A percentile compares a stretch with the other conserved stretches of the same genome.
Evolutionary conservation across 1,140 invertebrate genomes (phyloP).

Genomic region (Anoplophora glabripennis): DNA sequence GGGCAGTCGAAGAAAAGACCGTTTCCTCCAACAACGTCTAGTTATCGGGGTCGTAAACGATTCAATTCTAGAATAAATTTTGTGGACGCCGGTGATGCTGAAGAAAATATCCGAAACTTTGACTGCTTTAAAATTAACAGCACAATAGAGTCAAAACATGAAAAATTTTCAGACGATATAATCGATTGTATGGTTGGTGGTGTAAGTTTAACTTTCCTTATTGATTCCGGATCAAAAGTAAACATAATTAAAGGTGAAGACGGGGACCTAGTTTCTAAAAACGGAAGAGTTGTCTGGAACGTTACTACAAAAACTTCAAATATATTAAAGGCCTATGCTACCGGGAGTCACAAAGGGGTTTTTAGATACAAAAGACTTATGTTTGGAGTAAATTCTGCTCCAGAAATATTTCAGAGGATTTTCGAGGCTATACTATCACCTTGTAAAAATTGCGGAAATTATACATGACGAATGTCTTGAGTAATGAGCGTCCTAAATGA

Average conservation of each 20-base stretch:
- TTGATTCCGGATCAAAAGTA: conserved; percentile 22
- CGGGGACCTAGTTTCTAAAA: conserved; percentile 11
- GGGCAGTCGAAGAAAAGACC: neutral
- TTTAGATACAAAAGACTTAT: conserved; percentile 46
- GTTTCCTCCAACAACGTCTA: too few species aligned
- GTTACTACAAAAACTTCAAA: neutral
- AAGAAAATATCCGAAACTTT: neutral
- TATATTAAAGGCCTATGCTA: conserved; percentile 4
- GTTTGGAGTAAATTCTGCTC: conserved; percentile 29
- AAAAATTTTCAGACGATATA: conserved; percentile 7
- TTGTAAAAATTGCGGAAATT: conserved; percentile 19
- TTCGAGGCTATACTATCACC: conserved; percentile 13
- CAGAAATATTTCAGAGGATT: conserved; percentile 25
- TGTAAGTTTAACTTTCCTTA: conserved; percentile 11
- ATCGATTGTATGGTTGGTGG: conserved; percentile 15
- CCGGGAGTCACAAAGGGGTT: conserved; percentile 36
- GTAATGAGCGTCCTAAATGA: conserved; percentile 24
- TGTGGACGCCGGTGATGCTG: neutral
- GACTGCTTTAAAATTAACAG: conserved; percentile 20
- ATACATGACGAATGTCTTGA: conserved; percentile 14
- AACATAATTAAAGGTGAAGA: conserved; percentile 18
- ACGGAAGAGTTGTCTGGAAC: too few species aligned
- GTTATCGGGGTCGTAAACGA: neutral
- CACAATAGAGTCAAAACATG: neutral
- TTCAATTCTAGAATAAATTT: conserved; percentile 12